These are phyloP conservation scores for Melanotaenia maccullochi DNA, from an alignment of 2,797 vertebrate species.

Conservation along the genomic window DNA sequence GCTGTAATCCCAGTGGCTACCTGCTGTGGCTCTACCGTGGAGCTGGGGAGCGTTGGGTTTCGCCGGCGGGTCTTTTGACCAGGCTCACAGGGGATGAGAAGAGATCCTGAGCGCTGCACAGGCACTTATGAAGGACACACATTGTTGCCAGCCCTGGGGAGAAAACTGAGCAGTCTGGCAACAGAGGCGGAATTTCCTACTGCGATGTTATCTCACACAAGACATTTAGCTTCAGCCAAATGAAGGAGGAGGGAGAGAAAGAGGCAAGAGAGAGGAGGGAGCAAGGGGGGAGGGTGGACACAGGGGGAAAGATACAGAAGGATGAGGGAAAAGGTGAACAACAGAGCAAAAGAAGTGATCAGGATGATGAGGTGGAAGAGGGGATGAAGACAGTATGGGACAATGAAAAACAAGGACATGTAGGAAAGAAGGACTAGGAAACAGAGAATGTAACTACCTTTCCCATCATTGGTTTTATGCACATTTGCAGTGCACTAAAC, in stretches of 20 bases:
- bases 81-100: slow-evolving; percentile 68
- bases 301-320: slow-evolving; percentile 1
- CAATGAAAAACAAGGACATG: neutral
- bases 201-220: slow-evolving; percentile 81
- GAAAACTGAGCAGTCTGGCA: slow-evolving; percentile 82
- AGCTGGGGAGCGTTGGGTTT: slow-evolving; percentile 64
- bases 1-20: slow-evolving; percentile 53
- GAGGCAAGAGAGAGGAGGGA: slow-evolving; percentile 1
- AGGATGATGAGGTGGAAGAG: neutral
- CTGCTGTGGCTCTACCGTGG: slow-evolving; percentile 42
- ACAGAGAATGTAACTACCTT: neutral
- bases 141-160: slow-evolving; percentile 77
- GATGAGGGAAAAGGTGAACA: slow-evolving; percentile 7
- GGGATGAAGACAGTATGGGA: neutral
- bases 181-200: slow-evolving; percentile 81
- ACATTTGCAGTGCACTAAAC: slow-evolving; percentile 1
- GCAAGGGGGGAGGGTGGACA: slow-evolving; percentile 2
- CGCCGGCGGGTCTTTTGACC: slow-evolving; percentile 68
- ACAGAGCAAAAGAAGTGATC: neutral
- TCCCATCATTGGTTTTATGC: neutral
- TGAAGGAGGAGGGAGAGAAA: slow-evolving; percentile 33
- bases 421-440: neutral
- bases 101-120: slow-evolving; percentile 61
- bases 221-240: slow-evolving; percentile 79
- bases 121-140: slow-evolving; percentile 78